These are phyloP conservation scores for Rotaria macrura DNA, from an alignment of 2,888 invertebrate genomes.

Conservation along the genomic window DNA sequence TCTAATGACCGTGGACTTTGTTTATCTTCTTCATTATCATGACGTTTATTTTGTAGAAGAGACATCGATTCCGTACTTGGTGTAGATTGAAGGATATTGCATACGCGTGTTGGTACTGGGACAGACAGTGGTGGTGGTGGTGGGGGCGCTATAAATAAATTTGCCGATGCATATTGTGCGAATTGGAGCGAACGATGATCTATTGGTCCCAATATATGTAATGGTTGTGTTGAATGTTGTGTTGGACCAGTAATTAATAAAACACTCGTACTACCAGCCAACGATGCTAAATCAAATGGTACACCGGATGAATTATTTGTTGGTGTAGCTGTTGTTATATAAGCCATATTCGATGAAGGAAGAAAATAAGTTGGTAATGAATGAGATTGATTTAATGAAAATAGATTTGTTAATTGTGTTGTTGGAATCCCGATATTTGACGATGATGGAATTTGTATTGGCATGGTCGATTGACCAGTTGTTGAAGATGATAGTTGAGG, in stretches of 20 bases:
- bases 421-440: background rate
- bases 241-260: background rate
- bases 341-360: background rate
- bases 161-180: background rate
- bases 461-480: background rate
- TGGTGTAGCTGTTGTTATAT: background rate
- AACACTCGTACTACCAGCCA: background rate
- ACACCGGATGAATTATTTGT: background rate
- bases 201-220: background rate
- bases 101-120: background rate
- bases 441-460: conserved; percentile 6
- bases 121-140: background rate
- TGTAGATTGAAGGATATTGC: background rate
- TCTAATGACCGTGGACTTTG: background rate
- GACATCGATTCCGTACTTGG: background rate
- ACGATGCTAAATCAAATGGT: background rate
- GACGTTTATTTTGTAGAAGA: background rate
- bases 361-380: conserved; percentile 2
- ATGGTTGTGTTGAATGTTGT: background rate
- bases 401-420: background rate
- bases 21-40: background rate
- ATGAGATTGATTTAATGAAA: background rate
- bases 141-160: background rate
- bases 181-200: background rate
- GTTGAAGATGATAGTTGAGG: background rate